Conservation (phyloP, 1,140 invertebrate species). For the Ostrea edulis region DNA sequence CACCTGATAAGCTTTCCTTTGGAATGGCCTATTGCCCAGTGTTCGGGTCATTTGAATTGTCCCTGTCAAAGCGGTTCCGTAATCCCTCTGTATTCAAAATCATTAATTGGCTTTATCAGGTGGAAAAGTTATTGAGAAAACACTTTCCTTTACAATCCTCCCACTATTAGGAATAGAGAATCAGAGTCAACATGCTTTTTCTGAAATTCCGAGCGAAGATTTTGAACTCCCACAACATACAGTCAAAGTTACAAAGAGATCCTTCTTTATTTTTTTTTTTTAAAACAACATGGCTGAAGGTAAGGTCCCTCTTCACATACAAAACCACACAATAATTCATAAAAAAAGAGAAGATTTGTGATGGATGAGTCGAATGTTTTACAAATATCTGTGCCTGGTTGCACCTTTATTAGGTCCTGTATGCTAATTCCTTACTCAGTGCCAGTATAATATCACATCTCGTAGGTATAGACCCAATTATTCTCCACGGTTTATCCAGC, state of each 20-base stretch:
- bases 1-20: slow-evolving; percentile 2
- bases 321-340: slow-evolving; percentile 34
- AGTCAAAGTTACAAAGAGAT: neutral
- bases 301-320: neutral
- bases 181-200: neutral
- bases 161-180: neutral
- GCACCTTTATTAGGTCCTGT: neutral
- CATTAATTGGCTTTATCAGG: neutral
- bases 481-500: neutral
- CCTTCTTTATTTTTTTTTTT: slow-evolving; percentile 4
- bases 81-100: slow-evolving; percentile 28
- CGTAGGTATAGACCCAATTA: neutral
- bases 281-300: slow-evolving; percentile 20
- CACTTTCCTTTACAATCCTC: neutral
- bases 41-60: neutral
- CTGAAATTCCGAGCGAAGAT: neutral
- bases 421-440: slow-evolving; percentile 22
- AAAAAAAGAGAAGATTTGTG: slow-evolving; percentile 26
- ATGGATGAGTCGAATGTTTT: slow-evolving; percentile 21
- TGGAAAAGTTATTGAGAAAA: slow-evolving; percentile 15
- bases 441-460: slow-evolving; percentile 17
- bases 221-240: neutral
- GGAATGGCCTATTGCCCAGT: neutral
- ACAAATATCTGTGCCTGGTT: slow-evolving; percentile 23
- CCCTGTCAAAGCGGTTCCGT: neutral